Percentiles rank a stretch among this genome's conserved stretches.
Conservation (phyloP, 1,140 invertebrate genomes). For the Atta texana region DNA sequence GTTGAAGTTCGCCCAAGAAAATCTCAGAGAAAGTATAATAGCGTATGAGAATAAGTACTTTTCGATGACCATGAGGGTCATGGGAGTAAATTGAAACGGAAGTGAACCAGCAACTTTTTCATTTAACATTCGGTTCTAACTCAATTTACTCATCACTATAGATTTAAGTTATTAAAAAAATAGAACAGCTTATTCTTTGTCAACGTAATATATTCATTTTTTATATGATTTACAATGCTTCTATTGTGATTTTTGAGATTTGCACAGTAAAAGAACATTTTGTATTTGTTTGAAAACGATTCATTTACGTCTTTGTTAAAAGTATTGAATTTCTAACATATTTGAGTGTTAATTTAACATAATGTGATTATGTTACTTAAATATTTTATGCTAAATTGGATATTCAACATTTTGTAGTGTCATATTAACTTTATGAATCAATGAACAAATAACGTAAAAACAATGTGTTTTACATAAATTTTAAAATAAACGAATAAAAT, state of each 20-base stretch:
- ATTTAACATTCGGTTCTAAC: constrained; percentile 11
- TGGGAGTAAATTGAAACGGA: constrained; percentile 11
- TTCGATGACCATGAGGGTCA: not conserved
- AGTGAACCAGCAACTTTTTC: constrained; percentile 22
- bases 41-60: constrained; percentile 14
- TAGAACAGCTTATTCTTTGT: not conserved
- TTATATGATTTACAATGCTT: not conserved
- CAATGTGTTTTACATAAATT: too few species aligned
- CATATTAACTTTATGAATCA: too few species aligned
- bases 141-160: not conserved
- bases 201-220: not conserved
- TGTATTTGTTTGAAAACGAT: too few species aligned
- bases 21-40: not conserved
- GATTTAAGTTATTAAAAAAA: not conserved
- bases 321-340: too few species aligned
- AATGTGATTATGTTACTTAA: too few species aligned
- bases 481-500: too few species aligned
- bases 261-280: too few species aligned
- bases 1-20: constrained; percentile 10
- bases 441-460: too few species aligned
- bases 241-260: not conserved
- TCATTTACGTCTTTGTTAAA: too few species aligned
- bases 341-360: too few species aligned
- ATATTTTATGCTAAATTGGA: too few species aligned
- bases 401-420: too few species aligned